Evolutionary conservation across 2,888 invertebrate species (phyloP).

Genomic region (Tubiluchus corallicola): DNA sequence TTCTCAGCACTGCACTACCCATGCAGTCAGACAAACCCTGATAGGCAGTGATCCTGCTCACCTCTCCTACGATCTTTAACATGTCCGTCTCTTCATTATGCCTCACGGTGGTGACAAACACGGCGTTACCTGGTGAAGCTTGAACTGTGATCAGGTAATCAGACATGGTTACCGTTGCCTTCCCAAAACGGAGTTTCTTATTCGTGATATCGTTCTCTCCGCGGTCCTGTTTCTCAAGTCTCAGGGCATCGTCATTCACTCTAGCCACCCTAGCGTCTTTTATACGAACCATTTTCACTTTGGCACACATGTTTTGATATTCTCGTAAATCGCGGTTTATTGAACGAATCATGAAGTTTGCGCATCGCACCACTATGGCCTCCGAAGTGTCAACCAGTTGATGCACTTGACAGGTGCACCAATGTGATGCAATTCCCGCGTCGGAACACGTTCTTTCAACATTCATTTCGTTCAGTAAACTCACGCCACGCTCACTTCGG

Average conservation of each 20-base stretch:
- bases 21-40: not conserved
- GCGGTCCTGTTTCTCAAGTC: not conserved
- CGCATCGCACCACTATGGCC: not conserved
- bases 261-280: not conserved
- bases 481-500: not conserved
- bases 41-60: not conserved
- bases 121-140: not conserved
- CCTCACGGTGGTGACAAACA: not conserved
- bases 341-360: not conserved
- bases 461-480: constrained; percentile 14
- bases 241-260: not conserved
- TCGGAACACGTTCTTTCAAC: constrained; percentile 14
- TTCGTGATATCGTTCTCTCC: not conserved
- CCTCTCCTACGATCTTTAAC: not conserved
- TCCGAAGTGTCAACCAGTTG: not conserved
- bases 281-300: not conserved
- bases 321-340: not conserved
- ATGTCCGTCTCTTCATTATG: constrained; percentile 3
- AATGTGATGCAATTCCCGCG: constrained; percentile 18
- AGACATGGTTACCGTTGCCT: not conserved
- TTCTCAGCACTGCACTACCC: too few species aligned
- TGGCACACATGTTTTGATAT: not conserved
- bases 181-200: not conserved
- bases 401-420: constrained; percentile 17
- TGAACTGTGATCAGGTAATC: not conserved